Evolutionary conservation across 1,140 invertebrate genomes (phyloP).

Genomic region (Zophobas atratus): DNA sequence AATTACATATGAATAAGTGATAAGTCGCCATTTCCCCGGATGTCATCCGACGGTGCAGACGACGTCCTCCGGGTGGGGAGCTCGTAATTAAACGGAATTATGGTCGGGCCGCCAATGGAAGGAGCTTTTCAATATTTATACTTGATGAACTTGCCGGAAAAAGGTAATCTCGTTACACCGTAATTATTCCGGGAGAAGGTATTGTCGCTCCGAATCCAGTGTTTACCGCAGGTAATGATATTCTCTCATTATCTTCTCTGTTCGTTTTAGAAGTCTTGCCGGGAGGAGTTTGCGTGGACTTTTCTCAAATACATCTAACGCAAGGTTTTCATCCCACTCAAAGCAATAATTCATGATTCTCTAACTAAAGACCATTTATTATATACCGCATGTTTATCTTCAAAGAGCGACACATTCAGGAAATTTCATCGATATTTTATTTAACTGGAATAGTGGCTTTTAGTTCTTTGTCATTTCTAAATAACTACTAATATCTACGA

Average conservation of each 20-base stretch:
- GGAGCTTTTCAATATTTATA: slow-evolving; percentile 31
- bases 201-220: slow-evolving; percentile 13
- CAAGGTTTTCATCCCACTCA: too few relatives aligned
- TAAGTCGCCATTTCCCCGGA: slow-evolving; percentile 54
- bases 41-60: slow-evolving; percentile 26
- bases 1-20: slow-evolving; percentile 58
- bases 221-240: slow-evolving; percentile 29
- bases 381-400: too few relatives aligned
- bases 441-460: too few relatives aligned
- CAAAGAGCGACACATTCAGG: too few relatives aligned
- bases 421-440: too few relatives aligned
- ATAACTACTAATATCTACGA: too few relatives aligned
- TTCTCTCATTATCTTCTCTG: slow-evolving; percentile 4
- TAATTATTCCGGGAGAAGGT: slow-evolving; percentile 26
- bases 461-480: too few relatives aligned
- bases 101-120: slow-evolving; percentile 22
- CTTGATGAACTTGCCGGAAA: slow-evolving; percentile 33
- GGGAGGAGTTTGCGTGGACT: slow-evolving; percentile 7
- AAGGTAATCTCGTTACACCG: slow-evolving; percentile 27
- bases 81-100: slow-evolving; percentile 42
- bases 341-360: too few relatives aligned
- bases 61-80: slow-evolving; percentile 8
- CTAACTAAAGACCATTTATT: too few relatives aligned
- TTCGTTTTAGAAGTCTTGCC: neutral
- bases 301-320: neutral